phyloP scores from a whole-genome alignment of 2,113 vertebrate genomes.

The Hiodon alosoides region DNA sequence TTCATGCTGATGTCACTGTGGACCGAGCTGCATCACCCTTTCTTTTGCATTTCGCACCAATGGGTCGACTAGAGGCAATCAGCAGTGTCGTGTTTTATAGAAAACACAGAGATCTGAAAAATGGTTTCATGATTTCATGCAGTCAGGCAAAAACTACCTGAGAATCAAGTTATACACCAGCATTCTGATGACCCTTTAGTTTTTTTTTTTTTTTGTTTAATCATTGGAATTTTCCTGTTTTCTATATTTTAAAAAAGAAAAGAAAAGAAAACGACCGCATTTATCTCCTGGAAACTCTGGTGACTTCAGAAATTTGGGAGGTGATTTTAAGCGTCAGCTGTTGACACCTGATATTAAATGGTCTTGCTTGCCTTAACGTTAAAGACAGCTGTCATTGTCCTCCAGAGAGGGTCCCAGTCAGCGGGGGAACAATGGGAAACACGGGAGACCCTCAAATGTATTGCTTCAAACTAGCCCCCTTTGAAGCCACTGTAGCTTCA shows the following conservation, averaged over 20 bases:
- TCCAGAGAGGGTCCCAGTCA: too few species aligned
- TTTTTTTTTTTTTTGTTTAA: neutral
- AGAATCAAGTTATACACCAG: neutral
- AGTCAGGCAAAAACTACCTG: neutral
- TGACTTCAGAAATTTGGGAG: neutral
- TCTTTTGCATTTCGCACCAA: too few species aligned
- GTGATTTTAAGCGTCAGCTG: neutral
- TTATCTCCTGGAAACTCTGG: neutral
- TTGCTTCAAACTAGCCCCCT: neutral
- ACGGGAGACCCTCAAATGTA: too few species aligned
- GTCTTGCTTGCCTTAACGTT: neutral
- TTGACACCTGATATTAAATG: neutral
- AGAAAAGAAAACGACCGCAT: neutral
- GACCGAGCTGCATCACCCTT: too few species aligned
- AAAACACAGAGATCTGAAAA: too few species aligned
- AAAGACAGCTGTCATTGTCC: too few species aligned
- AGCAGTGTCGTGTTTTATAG: too few species aligned
- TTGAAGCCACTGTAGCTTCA: conserved; percentile 28
- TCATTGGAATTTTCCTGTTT: too few species aligned
- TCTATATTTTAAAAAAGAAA: neutral
- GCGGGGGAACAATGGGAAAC: too few species aligned
- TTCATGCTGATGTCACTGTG: too few species aligned
- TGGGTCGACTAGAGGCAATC: too few species aligned
- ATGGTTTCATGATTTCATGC: too few species aligned
- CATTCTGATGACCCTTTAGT: neutral